Percentiles rank a stretch among this genome's conserved stretches.
phyloP scores from a whole-genome alignment of 2,797 vertebrate genomes.

The Sebastes steindachneri region DNA sequence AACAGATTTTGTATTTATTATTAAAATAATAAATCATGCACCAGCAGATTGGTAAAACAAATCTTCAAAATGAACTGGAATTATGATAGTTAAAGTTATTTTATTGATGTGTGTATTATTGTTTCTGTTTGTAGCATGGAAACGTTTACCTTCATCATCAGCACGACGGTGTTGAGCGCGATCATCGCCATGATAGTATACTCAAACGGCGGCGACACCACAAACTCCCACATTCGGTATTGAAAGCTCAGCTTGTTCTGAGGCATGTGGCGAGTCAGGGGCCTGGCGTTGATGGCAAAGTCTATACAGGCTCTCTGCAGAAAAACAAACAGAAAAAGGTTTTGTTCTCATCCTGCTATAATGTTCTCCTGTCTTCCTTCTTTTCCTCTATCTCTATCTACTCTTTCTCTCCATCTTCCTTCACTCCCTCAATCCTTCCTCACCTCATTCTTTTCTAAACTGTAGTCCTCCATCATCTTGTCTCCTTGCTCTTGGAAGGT shows the following conservation, averaged over 20 bases:
- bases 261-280: slow-evolving; percentile 96
- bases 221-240: slow-evolving; percentile 98
- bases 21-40: too few species aligned
- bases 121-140: neutral
- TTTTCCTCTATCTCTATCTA: neutral
- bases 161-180: slow-evolving; percentile 95
- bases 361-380: neutral
- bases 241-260: slow-evolving; percentile 97
- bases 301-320: slow-evolving; percentile 95
- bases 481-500: slow-evolving; percentile 99
- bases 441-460: slow-evolving; percentile 99
- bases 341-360: neutral
- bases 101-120: neutral
- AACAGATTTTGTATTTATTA: too few species aligned
- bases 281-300: slow-evolving; percentile 95
- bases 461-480: slow-evolving; percentile 99
- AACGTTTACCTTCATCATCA: slow-evolving; percentile 96
- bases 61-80: too few species aligned
- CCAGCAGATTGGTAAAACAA: too few species aligned
- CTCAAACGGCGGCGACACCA: slow-evolving; percentile 96
- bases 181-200: slow-evolving; percentile 99
- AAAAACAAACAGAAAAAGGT: neutral
- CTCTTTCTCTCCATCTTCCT: neutral
- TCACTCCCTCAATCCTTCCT: neutral
- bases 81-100: neutral